A percentile compares a stretch with the other conserved stretches of the same genome.
Evolutionary conservation across 2,113 vertebrate genomes (phyloP).

Genomic region (Melanerpes formicivorus): DNA sequence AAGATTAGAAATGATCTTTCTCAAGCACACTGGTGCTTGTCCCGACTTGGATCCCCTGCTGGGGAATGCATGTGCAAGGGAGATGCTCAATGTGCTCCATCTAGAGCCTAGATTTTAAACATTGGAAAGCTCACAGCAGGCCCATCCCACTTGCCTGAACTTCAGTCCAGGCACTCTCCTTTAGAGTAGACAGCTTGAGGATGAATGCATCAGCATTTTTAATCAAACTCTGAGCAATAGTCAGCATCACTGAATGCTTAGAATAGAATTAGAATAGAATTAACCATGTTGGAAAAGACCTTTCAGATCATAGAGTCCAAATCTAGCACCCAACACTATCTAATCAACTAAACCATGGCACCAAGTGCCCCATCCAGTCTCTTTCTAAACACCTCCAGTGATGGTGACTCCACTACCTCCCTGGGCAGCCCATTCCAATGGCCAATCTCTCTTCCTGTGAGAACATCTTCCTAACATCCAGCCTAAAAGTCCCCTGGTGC

Average conservation of each 20-base stretch:
- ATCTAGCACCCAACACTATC: no score
- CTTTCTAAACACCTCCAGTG: no score
- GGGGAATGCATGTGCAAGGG: not conserved
- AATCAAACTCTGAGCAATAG: not conserved
- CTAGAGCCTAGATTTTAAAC: rapidly evolving
- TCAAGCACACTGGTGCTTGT: not conserved
- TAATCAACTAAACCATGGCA: no score
- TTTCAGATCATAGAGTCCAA: no score
- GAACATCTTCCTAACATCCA: no score
- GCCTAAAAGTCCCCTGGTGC: no score
- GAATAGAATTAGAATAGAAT: not conserved
- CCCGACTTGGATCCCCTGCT: not conserved
- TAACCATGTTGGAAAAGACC: no score
- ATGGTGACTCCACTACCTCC: no score
- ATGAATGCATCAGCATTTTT: not conserved
- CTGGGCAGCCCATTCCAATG: no score
- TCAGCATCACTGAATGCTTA: not conserved
- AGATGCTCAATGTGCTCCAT: rapidly evolving
- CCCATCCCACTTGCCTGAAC: not conserved
- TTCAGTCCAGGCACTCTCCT: not conserved
- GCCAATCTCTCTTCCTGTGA: no score
- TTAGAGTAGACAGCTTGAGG: not conserved
- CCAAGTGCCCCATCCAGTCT: no score
- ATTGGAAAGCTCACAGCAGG: not conserved
- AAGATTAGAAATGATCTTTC: not conserved